Percentiles rank a stretch among this genome's conserved stretches.
phyloP scores from a whole-genome alignment of 2,113 vertebrate genomes.

The Rhinichthys klamathensis region DNA sequence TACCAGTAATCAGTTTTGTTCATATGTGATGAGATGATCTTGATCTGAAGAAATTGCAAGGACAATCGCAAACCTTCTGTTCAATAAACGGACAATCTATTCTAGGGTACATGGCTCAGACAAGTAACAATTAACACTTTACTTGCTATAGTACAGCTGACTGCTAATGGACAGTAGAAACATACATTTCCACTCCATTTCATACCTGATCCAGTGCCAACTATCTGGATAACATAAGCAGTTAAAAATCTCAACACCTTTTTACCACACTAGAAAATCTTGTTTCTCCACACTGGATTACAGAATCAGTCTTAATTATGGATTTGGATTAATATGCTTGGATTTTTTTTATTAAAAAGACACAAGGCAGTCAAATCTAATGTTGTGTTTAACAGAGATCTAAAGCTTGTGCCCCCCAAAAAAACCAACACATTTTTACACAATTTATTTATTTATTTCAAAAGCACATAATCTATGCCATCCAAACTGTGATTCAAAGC shows the following conservation, averaged over 20 bases:
- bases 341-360: not conserved
- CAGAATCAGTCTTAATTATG: not conserved
- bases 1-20: not conserved
- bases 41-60: not conserved
- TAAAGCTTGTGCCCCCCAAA: not conserved
- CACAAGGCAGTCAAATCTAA: conserved; percentile 7
- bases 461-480: not conserved
- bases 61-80: not conserved
- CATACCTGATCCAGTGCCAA: conserved; percentile 7
- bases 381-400: not conserved
- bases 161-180: not conserved
- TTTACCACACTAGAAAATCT: conserved; percentile 1
- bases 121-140: not conserved
- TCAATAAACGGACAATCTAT: not conserved
- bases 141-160: not conserved
- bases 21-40: not conserved
- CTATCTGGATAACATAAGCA: not conserved
- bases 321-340: not conserved
- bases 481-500: not conserved
- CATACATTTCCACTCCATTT: not conserved
- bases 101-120: not conserved
- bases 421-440: not conserved
- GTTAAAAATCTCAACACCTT: conserved; percentile 7
- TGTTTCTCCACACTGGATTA: not conserved
- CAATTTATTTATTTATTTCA: not conserved